Evolutionary conservation across 2,888 invertebrate genomes (phyloP), one percentile per base, ranked within the genome.

Genomic region (Lithosia quadra): DNA sequence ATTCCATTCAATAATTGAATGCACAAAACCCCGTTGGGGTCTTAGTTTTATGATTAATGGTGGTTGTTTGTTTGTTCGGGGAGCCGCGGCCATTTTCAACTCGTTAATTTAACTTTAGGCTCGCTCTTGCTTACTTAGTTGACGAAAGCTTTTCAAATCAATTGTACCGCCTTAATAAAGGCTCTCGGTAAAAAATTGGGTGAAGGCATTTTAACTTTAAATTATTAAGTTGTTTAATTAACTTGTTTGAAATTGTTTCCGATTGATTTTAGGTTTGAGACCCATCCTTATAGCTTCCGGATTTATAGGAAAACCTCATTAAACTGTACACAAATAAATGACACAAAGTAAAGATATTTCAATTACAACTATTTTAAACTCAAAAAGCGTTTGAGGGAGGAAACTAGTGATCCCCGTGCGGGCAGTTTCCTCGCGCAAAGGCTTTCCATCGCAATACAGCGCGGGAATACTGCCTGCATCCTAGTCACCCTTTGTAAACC

Each of bases 21-120:
- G 78, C 80, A 80, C 82, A 79, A 77, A 67, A 74, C 70, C 76
- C 68, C 57, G 69, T 65, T 39, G 81, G 76, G n/a, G 73, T 70
- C 77, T 79, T 78, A 80, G 78, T 79, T 77, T 70, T 78, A 80
- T 87, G 86, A 87, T 87, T 86, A 86, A 87, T 86, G 83, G 76
- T 73, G 76, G 71, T 79, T 78, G 78, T 84, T 86, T 81, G 80
- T 81, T 81, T 80, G 80, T 78, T 77, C 65, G 58, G 64, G 76
- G 73, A 79, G 73, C 82, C 65, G 60, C 62, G 70, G 75, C 79
- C 76, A 78, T 83, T 81, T 78, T 75, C 78, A 77, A 83, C 85
- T 83, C 80, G 77, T 83, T 84, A 81, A 82, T 80, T 82, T 75
- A 76, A 85, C 79, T 82, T 81, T 73, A 76, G 76, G 78, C 80